These are phyloP conservation scores for Gallirallus australis DNA, from an alignment of 2,797 vertebrate species.

Conservation along the genomic window DNA sequence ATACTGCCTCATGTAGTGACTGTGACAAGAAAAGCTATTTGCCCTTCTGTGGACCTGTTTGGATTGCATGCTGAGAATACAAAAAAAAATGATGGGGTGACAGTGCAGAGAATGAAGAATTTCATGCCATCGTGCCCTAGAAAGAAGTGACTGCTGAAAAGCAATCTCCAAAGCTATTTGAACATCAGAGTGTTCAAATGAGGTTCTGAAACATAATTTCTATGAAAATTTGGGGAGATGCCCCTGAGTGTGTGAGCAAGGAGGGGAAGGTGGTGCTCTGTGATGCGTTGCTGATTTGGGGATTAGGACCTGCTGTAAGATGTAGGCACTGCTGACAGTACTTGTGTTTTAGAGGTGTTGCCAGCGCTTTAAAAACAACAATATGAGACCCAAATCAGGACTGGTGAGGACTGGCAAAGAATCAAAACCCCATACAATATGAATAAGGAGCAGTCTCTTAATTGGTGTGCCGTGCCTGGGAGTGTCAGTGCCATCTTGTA, in stretches of 20 bases:
- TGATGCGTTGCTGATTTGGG: not conserved
- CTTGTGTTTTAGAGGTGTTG: not conserved
- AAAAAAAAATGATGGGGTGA: not conserved
- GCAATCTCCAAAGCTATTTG: not conserved
- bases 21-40: constrained; percentile 28
- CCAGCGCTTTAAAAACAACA: not conserved
- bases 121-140: not conserved
- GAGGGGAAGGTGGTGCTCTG: not conserved
- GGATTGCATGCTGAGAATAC: constrained; percentile 8
- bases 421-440: not conserved
- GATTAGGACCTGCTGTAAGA: not conserved
- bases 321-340: not conserved
- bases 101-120: constrained; percentile 5
- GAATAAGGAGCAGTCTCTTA: not conserved
- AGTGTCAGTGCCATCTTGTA: not conserved
- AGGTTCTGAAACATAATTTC: not conserved
- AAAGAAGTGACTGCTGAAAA: not conserved
- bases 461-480: not conserved
- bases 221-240: not conserved
- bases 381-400: not conserved
- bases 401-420: not conserved
- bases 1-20: not conserved
- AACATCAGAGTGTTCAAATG: not conserved
- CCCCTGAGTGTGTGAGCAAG: not conserved
- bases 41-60: not conserved